Percentiles rank a stretch among this genome's conserved stretches.
Evolutionary conservation across 2,888 invertebrate genomes (phyloP).

Genomic region (Sarcophaga variegata): DNA sequence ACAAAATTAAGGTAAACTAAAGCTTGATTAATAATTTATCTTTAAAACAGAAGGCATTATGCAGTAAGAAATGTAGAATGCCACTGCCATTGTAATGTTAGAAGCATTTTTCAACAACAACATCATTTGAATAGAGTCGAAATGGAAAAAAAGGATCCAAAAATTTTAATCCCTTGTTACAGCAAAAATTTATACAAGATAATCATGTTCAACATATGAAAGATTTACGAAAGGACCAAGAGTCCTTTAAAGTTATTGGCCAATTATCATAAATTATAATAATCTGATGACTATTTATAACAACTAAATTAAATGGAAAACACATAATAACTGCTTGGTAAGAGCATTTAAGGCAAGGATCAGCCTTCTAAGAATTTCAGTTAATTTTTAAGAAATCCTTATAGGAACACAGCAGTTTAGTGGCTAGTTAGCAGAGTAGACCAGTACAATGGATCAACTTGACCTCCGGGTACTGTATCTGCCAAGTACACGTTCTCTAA

Average conservation of each 20-base stretch:
- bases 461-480: too few species aligned
- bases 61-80: background rate
- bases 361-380: too few species aligned
- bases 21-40: constrained; percentile 69
- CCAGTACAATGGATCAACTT: too few species aligned
- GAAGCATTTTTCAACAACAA: background rate
- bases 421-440: too few species aligned
- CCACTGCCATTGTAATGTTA: background rate
- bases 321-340: too few species aligned
- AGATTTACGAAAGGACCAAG: background rate
- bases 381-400: too few species aligned
- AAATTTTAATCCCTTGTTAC: background rate
- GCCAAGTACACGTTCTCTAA: too few species aligned
- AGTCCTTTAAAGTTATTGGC: background rate
- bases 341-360: too few species aligned
- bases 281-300: background rate
- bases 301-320: background rate
- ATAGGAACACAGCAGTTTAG: too few species aligned
- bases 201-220: too few species aligned
- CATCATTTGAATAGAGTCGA: background rate
- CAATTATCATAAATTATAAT: background rate
- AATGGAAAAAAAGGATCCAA: background rate
- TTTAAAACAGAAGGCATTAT: constrained; percentile 30
- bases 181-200: background rate
- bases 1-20: constrained; percentile 59